Evolutionary conservation across 2,797 vertebrate genomes (phyloP), one percentile per base, ranked within the genome.

Genomic region (Astyanax mexicanus): DNA sequence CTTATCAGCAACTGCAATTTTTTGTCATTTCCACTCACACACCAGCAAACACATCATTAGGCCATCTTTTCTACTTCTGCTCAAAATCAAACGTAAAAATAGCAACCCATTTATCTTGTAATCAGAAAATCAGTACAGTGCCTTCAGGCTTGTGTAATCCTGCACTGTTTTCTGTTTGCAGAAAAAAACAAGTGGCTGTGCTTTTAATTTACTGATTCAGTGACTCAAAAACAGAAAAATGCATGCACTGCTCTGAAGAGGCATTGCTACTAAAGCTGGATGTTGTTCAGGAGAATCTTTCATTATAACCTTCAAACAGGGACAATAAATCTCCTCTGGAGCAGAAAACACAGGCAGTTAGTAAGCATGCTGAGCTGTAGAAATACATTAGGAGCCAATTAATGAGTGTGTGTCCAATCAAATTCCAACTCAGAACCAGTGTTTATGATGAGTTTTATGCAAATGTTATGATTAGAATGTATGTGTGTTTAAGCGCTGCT

Each of bases 141-240:
- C 35, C 69, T 47, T 2, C 9, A 44, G 73, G 25, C 10, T 44
- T 55, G 47, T 52, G 62, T 72, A 47, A 72, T 75, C 44, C 52
- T 27, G 17, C 54, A 73, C 44, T n/a, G 25, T 37, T 19, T 47
- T 73, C 47, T 58, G 15, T 21, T 57, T 17, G 19, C 52, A 47
- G 15, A 66, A 57, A 6, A n/a, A 69, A 35, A 29, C 57, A 72
- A 55, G 13, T 12, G 64, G 21, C 60, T 25, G 23, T 44, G 44
- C 44, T 80, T 79, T 80, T 77, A 80, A 82, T 82, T 82, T 77
- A 76, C 74, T 71, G 77, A 80, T 74, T 80, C 81, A 80, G 52
- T 82, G 78, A 58, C 6, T 82, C 70, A 74, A 55, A 55, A 52
- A 57, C 70, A 42, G n/a, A n/a, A 29, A 25, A 57, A 47, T 54